Evolutionary conservation across 1,140 invertebrate genomes (phyloP).

Genomic region (Cotesia glomerata): DNA sequence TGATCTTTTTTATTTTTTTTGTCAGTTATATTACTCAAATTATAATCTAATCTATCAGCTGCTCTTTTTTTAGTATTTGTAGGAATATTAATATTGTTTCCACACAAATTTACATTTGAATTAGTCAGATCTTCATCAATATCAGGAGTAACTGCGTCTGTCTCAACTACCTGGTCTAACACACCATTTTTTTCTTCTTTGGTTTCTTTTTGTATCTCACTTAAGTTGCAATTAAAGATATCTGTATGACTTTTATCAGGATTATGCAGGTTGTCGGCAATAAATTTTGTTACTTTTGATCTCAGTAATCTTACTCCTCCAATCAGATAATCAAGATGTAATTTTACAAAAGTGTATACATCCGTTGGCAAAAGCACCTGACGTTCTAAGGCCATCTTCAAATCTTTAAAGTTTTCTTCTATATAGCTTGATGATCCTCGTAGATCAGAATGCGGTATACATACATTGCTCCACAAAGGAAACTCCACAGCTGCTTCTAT

Average conservation of each 20-base stretch:
- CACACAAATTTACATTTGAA: background rate
- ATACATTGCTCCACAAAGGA: background rate
- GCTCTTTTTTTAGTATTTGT: background rate
- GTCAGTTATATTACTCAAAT: background rate
- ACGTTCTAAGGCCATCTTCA: background rate
- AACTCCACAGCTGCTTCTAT: background rate
- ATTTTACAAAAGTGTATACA: background rate
- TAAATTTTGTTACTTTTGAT: conserved; percentile 1
- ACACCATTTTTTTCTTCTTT: background rate
- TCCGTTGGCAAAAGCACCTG: background rate
- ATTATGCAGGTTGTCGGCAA: background rate
- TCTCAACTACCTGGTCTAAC: background rate
- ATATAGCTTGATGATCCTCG: background rate
- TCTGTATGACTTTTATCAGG: background rate
- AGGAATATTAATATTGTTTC: background rate
- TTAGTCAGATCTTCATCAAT: background rate
- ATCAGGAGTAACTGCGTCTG: background rate
- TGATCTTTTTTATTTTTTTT: background rate
- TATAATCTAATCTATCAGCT: background rate
- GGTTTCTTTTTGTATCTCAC: background rate
- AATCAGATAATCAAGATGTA: conserved; percentile 1
- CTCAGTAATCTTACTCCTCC: background rate
- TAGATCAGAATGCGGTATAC: background rate
- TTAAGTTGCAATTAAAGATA: background rate
- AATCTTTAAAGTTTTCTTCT: background rate